A percentile compares a stretch with the other conserved stretches of the same genome.
Evolutionary conservation across 2,113 vertebrate species (phyloP).

Genomic region (Brachypteracias leptosomus): DNA sequence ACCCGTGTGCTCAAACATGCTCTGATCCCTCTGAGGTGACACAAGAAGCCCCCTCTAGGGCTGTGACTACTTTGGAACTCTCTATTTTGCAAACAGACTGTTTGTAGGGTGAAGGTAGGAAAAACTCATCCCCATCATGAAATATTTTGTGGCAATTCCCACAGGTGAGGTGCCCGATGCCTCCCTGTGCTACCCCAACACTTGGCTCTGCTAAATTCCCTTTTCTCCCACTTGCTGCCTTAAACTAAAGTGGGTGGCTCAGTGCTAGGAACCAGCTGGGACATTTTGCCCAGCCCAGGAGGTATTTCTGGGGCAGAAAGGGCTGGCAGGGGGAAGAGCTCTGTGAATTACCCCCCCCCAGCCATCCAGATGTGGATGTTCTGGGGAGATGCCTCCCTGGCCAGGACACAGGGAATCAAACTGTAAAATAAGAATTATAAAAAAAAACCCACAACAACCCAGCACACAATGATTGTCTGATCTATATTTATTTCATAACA

Average conservation of each 20-base stretch:
- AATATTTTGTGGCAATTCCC: neutral
- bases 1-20: accelerated
- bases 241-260: neutral
- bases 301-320: neutral
- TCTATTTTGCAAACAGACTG: neutral
- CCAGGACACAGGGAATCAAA: neutral
- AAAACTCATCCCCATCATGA: accelerated
- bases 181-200: neutral
- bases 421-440: conserved; percentile 30
- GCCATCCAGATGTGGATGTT: neutral
- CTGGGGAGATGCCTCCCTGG: neutral
- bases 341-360: neutral
- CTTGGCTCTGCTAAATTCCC: neutral
- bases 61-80: neutral
- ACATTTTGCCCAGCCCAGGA: neutral
- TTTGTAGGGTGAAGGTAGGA: neutral
- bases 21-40: neutral
- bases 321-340: neutral
- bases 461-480: conserved; percentile 36
- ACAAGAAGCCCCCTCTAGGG: neutral
- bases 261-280: neutral
- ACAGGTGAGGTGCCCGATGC: neutral
- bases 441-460: neutral
- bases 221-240: neutral
- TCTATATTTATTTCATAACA: conserved; percentile 73